phyloP scores from a whole-genome alignment of 2,113 vertebrate species.

The Maccullochella peelii region DNA sequence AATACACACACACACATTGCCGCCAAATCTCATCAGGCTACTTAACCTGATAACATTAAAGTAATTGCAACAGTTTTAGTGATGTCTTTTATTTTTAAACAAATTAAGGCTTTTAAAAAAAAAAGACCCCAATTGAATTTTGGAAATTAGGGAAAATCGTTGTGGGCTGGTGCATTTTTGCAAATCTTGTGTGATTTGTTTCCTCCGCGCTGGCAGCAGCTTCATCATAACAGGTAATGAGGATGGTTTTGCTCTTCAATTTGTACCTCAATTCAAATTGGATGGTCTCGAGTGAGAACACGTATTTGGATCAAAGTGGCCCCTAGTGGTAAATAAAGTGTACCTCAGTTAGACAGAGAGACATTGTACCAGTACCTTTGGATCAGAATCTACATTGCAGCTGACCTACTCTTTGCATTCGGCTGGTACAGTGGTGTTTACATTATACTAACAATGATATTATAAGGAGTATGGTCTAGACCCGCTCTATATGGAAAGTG shows the following conservation, averaged over 20 bases:
- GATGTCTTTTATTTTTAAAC: conserved; percentile 32
- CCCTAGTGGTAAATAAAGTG: conserved; percentile 18
- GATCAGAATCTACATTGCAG: neutral
- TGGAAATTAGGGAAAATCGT: neutral
- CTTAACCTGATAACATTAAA: conserved; percentile 43
- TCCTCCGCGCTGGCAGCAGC: neutral
- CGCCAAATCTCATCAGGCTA: conserved; percentile 13
- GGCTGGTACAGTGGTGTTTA: neutral
- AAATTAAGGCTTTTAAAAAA: conserved; percentile 17
- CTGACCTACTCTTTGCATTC: neutral
- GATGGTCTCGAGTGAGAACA: conserved; percentile 3
- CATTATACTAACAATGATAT: too few species aligned
- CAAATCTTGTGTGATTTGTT: conserved; percentile 19
- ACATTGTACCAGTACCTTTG: neutral
- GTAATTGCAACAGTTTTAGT: conserved; percentile 20
- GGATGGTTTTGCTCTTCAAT: neutral
- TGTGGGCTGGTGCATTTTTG: neutral
- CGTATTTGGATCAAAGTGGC: conserved; percentile 32
- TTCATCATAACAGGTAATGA: conserved; percentile 20
- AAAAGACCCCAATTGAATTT: neutral
- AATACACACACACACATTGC: neutral
- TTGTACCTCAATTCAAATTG: conserved; percentile 11
- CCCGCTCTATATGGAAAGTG: too few species aligned
- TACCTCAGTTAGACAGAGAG: neutral
- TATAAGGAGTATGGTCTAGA: too few species aligned